These are phyloP conservation scores for Helostoma temminkii DNA, from an alignment of 2,797 vertebrate species.

Conservation along the genomic window DNA sequence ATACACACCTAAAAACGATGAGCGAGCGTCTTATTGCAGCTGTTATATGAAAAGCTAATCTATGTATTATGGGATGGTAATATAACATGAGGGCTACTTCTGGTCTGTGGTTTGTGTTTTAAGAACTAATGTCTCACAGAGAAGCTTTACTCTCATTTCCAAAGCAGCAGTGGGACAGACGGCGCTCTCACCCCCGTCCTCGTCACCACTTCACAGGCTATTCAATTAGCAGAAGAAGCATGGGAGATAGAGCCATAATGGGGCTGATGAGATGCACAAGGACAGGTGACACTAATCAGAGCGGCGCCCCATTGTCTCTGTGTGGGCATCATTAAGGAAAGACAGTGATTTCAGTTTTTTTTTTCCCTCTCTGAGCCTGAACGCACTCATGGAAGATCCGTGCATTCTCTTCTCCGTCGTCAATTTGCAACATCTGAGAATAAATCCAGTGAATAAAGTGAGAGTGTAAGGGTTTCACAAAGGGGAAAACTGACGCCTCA, in stretches of 20 bases:
- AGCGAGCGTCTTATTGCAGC: too few species aligned
- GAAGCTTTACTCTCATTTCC: constrained; percentile 67
- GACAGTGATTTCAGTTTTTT: constrained; percentile 64
- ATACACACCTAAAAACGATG: too few species aligned
- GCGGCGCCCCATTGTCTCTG: constrained; percentile 79
- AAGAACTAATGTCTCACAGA: constrained; percentile 51
- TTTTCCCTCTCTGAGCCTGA: constrained; percentile 40
- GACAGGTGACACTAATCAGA: constrained; percentile 85
- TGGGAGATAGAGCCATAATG: constrained; percentile 79
- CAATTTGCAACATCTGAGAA: constrained; percentile 56
- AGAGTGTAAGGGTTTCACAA: constrained; percentile 20
- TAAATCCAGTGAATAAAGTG: constrained; percentile 41
- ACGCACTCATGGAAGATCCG: constrained; percentile 54
- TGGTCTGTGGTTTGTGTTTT: constrained; percentile 58
- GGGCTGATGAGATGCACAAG: constrained; percentile 84
- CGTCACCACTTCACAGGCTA: constrained; percentile 80
- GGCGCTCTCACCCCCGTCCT: constrained; percentile 68
- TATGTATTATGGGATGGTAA: constrained; percentile 33
- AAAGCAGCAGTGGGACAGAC: constrained; percentile 70
- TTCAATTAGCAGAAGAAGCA: constrained; percentile 82
- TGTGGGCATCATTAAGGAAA: constrained; percentile 78
- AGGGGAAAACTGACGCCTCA: constrained; percentile 32
- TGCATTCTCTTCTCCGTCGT: constrained; percentile 54
- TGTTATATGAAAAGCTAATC: constrained; percentile 26
- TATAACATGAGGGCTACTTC: constrained; percentile 56